phyloP scores from a whole-genome alignment of 2,797 vertebrate species.

The Malurus splendens region DNA sequence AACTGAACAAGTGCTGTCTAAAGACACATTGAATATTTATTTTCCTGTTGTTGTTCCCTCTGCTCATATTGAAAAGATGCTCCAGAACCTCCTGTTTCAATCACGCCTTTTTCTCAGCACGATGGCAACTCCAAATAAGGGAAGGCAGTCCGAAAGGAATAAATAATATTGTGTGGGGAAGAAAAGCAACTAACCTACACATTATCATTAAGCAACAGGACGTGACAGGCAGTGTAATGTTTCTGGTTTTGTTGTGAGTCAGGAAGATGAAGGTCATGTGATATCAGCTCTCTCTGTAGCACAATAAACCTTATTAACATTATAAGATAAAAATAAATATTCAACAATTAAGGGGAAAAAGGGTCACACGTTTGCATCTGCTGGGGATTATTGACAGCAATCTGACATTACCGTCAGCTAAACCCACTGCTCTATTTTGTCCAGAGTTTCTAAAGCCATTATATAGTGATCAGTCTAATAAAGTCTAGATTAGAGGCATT shows the following conservation, averaged over 20 bases:
- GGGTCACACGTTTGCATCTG: conserved; percentile 50
- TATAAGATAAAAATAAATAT: conserved; percentile 63
- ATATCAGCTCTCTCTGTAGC: conserved; percentile 27
- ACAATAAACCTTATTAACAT: conserved; percentile 57
- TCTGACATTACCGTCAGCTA: conserved; percentile 54
- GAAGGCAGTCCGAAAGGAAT: conserved; percentile 16
- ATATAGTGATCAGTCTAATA: conserved; percentile 69
- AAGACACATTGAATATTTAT: background rate
- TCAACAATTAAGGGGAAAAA: conserved; percentile 51
- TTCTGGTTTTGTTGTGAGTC: conserved; percentile 54
- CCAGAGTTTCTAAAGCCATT: conserved; percentile 60
- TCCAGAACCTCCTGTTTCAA: conserved; percentile 31
- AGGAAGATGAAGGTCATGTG: conserved; percentile 28
- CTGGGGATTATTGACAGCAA: conserved; percentile 50
- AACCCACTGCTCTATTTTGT: conserved; percentile 58
- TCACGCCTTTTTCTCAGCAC: background rate
- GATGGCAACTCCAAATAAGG: conserved; percentile 30
- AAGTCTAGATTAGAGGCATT: conserved; percentile 56
- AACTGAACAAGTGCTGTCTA: background rate
- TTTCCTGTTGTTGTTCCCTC: background rate
- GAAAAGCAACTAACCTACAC: conserved; percentile 51
- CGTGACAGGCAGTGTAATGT: conserved; percentile 45
- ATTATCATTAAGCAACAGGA: conserved; percentile 59
- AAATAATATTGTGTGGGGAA: conserved; percentile 37
- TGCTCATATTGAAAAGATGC: background rate